Base-by-base conservation (phyloP, 2,113 vertebrate species). In the Baryphthengus martii region DNA sequence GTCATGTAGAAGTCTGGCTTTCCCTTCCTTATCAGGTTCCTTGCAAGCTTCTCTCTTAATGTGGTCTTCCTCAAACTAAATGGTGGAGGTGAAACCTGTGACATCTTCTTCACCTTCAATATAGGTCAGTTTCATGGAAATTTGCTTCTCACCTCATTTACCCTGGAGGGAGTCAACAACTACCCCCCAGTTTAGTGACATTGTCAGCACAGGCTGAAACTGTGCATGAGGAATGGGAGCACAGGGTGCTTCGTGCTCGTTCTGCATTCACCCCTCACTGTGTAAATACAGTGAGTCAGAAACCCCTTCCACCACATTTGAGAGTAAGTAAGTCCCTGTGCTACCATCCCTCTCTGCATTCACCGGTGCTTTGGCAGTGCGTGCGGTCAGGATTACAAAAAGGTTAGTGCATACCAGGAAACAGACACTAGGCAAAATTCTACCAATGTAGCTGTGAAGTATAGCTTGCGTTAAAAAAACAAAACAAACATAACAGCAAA, bases 211-310 rank as follows among this genome's bases (percentile, higher is more conserved):
- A 10, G 28, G 13, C 19, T n/a, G 25, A 52, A 37, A 18, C 44
- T 9, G 11, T 13, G 26, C 28, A 35, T 0, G 3, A 74, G 6
- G 29, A 13, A 13, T 39, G 15, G n/a, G 12, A 70, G 17, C 44
- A 21, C 3, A 23, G 53, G 7, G 33, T 31, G 19, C 12, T 75
- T 66, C 20, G 47, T 20, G 47, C 9, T 89, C 14, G n/a, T 42
- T 45, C 33, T 45, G 17, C 20, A 9, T 63, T 66, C 35, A n/a
- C 25, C 8, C 42, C 17, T n/a, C 39, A 42, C 25, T 17, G 8
- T 0, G 0, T 44, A 63, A 58, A 49, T 0, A 0, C 37, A 29
- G 39, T 0, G 3, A 77, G 11, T 14, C 14, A 76, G 77, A 61
- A 71, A 83, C 10, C 13, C 13, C 21, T 75, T 50, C 17, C 19